phyloP scores from a whole-genome alignment of 1,140 invertebrate genomes.

The Zeugodacus cucurbitae region DNA sequence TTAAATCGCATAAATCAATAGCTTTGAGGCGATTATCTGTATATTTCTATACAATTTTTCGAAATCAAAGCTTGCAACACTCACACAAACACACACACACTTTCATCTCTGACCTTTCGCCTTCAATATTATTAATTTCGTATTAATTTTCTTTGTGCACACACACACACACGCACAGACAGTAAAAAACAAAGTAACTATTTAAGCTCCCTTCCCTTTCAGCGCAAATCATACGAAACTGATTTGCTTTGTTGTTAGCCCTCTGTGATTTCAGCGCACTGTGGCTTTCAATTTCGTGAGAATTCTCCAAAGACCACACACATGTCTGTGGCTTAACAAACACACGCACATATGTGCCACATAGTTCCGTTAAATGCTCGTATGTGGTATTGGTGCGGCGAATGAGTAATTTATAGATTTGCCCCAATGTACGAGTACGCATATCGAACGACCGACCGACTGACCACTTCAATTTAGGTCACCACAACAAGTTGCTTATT shows the following conservation, averaged over 20 bases:
- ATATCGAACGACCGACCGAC: slow-evolving; percentile 26
- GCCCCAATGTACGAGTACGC: background rate
- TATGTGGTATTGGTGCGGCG: background rate
- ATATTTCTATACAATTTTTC: background rate
- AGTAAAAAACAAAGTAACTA: background rate
- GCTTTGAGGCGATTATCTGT: background rate
- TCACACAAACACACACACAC: background rate
- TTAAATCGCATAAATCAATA: background rate
- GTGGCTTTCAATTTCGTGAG: background rate
- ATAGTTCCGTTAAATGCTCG: background rate
- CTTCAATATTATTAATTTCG: slow-evolving; percentile 12
- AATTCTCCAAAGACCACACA: slow-evolving; percentile 14
- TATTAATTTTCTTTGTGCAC: background rate
- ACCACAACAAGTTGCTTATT: slow-evolving; percentile 30
- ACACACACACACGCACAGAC: no score
- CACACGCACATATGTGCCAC: background rate
- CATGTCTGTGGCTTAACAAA: background rate
- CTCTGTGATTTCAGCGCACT: background rate
- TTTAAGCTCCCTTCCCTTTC: background rate
- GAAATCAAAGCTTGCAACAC: background rate
- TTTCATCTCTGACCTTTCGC: background rate
- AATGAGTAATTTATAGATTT: slow-evolving; percentile 3
- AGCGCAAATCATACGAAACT: background rate
- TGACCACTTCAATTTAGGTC: slow-evolving; percentile 30
- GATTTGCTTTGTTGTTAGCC: background rate